A percentile compares a stretch with the other conserved stretches of the same genome.
These are phyloP conservation scores for Morelia viridis DNA, from an alignment of 2,797 vertebrate species.

Conservation along the genomic window DNA sequence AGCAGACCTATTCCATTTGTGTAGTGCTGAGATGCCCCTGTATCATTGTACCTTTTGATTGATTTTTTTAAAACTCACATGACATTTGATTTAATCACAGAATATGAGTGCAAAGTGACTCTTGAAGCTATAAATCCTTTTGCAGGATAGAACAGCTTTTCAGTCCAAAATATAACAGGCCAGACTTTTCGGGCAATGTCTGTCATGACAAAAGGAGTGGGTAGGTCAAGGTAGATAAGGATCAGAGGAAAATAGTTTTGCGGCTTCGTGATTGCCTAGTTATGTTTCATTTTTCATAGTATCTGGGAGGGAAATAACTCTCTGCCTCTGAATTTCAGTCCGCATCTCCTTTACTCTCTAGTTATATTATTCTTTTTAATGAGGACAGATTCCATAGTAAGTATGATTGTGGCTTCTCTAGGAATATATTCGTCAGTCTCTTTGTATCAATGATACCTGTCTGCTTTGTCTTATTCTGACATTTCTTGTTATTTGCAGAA, in stretches of 20 bases:
- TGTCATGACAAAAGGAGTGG: neutral
- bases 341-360: neutral
- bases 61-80: conserved; percentile 50
- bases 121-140: conserved; percentile 27
- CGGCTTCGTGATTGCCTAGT: neutral
- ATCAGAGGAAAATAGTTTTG: neutral
- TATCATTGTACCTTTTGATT: conserved; percentile 53
- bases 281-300: neutral
- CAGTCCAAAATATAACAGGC: neutral
- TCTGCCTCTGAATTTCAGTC: neutral
- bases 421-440: neutral
- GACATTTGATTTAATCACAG: conserved; percentile 60
- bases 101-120: conserved; percentile 45
- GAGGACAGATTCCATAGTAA: neutral
- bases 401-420: too few species aligned
- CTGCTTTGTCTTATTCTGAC: neutral
- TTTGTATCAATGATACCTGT: neutral
- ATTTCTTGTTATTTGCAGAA: neutral
- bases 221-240: neutral
- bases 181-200: neutral
- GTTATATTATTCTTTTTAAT: neutral
- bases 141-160: neutral
- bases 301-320: neutral
- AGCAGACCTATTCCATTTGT: conserved; percentile 64
- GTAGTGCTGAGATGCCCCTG: conserved; percentile 53